Conservation (phyloP, 1,140 invertebrate species). For the Listronotus bonariensis region DNA sequence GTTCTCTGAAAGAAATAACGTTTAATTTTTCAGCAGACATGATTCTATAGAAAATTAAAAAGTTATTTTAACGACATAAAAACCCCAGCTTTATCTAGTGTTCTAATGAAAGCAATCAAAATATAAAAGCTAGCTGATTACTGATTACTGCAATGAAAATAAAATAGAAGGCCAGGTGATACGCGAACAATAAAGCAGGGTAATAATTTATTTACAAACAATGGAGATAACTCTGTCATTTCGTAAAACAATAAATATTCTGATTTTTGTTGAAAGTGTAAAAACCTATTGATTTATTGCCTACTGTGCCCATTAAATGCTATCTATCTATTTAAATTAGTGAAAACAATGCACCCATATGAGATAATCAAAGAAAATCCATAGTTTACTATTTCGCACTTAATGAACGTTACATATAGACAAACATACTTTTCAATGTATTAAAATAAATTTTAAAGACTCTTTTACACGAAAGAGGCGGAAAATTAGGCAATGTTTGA, state of each 20-base stretch:
- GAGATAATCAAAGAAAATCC: not conserved
- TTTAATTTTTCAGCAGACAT: no score
- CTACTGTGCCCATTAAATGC: constrained; percentile 13
- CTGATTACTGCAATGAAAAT: constrained; percentile 7
- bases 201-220: constrained; percentile 21
- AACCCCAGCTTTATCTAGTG: no score
- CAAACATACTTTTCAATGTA: no score
- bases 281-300: constrained; percentile 21
- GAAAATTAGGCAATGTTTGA: no score
- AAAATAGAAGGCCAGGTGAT: constrained; percentile 14
- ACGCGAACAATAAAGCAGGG: constrained; percentile 7
- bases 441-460: no score
- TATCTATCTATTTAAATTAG: constrained; percentile 15
- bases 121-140: constrained; percentile 4
- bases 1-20: no score
- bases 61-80: no score
- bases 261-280: constrained; percentile 9
- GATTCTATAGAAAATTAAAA: no score
- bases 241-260: constrained; percentile 26
- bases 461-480: no score
- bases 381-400: no score
- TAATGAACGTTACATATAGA: no score
- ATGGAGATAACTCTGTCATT: constrained; percentile 10
- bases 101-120: not conserved
- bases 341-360: constrained; percentile 11